Evolutionary conservation across 2,797 vertebrate genomes (phyloP).

Genomic region (Manis crassicaudata): DNA sequence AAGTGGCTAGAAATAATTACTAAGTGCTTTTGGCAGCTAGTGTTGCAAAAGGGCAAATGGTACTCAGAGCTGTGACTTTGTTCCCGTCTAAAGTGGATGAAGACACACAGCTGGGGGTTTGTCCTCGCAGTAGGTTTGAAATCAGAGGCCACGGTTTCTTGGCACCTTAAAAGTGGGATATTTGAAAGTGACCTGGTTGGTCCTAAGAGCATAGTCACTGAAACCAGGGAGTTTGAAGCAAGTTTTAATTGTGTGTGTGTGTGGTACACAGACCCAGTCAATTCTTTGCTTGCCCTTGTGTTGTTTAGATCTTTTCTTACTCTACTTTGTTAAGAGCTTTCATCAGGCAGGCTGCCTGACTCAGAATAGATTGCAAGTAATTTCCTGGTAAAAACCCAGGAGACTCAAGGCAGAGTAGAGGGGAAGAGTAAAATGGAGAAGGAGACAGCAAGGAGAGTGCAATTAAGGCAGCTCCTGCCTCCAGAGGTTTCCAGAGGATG

Average conservation of each 20-base stretch:
- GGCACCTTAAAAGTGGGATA: background rate
- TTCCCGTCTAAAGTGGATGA: background rate
- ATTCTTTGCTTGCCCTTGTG: background rate
- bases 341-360: background rate
- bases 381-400: constrained; percentile 33
- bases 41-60: background rate
- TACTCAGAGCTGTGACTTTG: background rate
- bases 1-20: background rate
- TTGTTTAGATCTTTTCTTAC: background rate
- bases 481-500: background rate
- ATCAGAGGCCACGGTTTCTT: background rate
- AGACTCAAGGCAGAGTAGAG: background rate
- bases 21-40: background rate
- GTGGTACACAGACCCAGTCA: background rate
- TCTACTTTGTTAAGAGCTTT: constrained; percentile 38
- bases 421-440: background rate
- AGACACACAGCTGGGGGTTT: background rate
- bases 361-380: background rate
- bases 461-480: rapidly evolving
- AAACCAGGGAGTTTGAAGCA: background rate
- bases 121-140: background rate
- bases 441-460: background rate
- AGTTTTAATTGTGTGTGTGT: background rate
- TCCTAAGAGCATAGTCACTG: background rate
- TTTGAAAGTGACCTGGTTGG: background rate